phyloP scores from a whole-genome alignment of 1,140 invertebrate genomes.

The Pteromalus puparum region DNA sequence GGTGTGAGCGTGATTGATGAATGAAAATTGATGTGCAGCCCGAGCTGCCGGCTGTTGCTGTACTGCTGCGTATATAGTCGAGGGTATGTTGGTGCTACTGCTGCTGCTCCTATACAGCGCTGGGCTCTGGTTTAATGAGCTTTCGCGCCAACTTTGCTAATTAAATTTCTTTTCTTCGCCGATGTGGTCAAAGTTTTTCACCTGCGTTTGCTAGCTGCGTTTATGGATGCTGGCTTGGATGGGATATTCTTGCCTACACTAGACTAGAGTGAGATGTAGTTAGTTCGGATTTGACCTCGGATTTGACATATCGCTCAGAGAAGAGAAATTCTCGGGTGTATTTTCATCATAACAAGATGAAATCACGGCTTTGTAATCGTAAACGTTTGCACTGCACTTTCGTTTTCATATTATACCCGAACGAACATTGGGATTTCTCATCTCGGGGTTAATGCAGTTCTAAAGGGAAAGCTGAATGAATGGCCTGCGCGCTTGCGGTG shows the following conservation, averaged over 20 bases:
- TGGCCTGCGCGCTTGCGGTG: neutral
- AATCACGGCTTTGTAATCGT: too few relatives aligned
- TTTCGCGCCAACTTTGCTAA: too few relatives aligned
- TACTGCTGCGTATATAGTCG: neutral
- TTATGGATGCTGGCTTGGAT: neutral
- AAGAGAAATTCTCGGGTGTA: too few relatives aligned
- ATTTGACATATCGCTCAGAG: neutral
- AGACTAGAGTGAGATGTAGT: neutral
- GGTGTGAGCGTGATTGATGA: constrained; percentile 31
- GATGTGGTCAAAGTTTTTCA: too few relatives aligned
- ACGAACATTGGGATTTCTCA: too few relatives aligned
- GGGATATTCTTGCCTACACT: neutral
- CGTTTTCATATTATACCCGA: too few relatives aligned
- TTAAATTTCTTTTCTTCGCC: too few relatives aligned
- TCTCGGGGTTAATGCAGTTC: neutral
- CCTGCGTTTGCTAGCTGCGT: neutral
- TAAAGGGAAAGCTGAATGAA: neutral
- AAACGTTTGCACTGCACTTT: too few relatives aligned
- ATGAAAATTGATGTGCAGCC: constrained; percentile 26
- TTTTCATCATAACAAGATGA: too few relatives aligned
- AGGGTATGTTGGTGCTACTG: too few relatives aligned
- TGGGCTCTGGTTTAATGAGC: too few relatives aligned
- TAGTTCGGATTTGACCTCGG: neutral
- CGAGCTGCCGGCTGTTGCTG: neutral
- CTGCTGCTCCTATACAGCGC: too few relatives aligned